phyloP scores from a whole-genome alignment of 2,888 invertebrate species.

The Anoncus sp. region DNA sequence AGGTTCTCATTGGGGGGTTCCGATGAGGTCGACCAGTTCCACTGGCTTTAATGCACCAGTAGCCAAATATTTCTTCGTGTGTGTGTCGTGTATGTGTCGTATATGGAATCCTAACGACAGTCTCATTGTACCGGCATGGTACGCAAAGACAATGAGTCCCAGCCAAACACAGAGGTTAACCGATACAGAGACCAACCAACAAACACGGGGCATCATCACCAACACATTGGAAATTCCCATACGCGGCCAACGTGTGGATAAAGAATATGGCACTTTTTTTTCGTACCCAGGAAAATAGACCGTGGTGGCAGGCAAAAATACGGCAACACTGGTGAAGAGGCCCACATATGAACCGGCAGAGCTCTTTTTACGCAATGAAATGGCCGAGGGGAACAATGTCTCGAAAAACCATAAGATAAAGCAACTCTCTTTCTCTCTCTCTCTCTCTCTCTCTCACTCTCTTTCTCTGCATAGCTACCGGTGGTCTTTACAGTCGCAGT shows the following conservation, averaged over 20 bases:
- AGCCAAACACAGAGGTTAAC: slow-evolving; percentile 45
- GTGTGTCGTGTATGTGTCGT: slow-evolving; percentile 12
- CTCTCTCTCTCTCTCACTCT: too few species aligned
- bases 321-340: neutral
- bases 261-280: slow-evolving; percentile 13
- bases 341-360: slow-evolving; percentile 76
- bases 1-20: slow-evolving; percentile 65
- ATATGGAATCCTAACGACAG: neutral
- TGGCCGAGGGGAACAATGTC: slow-evolving; percentile 79
- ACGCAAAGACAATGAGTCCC: slow-evolving; percentile 78
- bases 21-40: slow-evolving; percentile 76
- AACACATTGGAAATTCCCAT: neutral
- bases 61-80: too few species aligned
- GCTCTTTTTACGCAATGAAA: slow-evolving; percentile 75
- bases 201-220: slow-evolving; percentile 11
- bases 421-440: slow-evolving; percentile 66
- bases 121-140: slow-evolving; percentile 28
- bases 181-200: slow-evolving; percentile 6
- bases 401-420: slow-evolving; percentile 82
- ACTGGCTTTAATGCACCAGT: slow-evolving; percentile 12
- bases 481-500: too few species aligned
- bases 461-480: too few species aligned
- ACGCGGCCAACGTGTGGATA: neutral
- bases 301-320: neutral
- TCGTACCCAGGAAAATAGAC: slow-evolving; percentile 23